Evolutionary conservation across 2,888 invertebrate species (phyloP).

Genomic region (Aleiodes leptofemur): DNA sequence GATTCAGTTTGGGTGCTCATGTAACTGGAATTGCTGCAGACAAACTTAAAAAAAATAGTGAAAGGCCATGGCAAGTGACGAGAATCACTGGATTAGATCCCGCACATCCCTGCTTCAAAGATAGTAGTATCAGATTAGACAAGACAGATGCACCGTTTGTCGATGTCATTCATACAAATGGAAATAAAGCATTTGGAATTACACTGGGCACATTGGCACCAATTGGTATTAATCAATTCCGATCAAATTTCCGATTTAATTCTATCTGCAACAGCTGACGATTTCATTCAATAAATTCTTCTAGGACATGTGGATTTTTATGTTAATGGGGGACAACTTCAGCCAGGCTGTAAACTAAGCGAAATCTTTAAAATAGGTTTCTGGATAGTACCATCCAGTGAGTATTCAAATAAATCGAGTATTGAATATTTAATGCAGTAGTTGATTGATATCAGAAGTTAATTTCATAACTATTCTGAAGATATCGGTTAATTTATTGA

Average conservation of each 20-base stretch:
- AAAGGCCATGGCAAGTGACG: constrained; percentile 60
- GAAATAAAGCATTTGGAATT: constrained; percentile 76
- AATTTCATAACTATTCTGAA: no score
- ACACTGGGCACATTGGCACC: constrained; percentile 79
- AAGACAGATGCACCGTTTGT: constrained; percentile 79
- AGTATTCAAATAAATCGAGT: constrained; percentile 59
- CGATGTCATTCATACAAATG: constrained; percentile 82
- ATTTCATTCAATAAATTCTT: constrained; percentile 3
- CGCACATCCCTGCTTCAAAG: constrained; percentile 80
- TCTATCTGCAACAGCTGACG: not conserved
- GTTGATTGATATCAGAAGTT: no score
- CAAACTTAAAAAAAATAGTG: constrained; percentile 74
- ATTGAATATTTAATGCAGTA: constrained; percentile 8
- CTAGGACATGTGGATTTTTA: constrained; percentile 82
- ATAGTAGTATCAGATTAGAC: constrained; percentile 75
- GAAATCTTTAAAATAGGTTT: constrained; percentile 63
- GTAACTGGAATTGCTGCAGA: constrained; percentile 79
- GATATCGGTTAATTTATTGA: no score
- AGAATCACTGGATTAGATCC: constrained; percentile 79
- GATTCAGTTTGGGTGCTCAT: constrained; percentile 81
- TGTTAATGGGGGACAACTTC: constrained; percentile 82
- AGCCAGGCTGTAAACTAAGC: constrained; percentile 79
- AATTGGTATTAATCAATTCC: constrained; percentile 73
- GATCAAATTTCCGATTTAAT: not conserved
- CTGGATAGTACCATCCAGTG: constrained; percentile 74